phyloP scores from a whole-genome alignment of 2,888 invertebrate species.

The Eutolmus rufibarbis region DNA sequence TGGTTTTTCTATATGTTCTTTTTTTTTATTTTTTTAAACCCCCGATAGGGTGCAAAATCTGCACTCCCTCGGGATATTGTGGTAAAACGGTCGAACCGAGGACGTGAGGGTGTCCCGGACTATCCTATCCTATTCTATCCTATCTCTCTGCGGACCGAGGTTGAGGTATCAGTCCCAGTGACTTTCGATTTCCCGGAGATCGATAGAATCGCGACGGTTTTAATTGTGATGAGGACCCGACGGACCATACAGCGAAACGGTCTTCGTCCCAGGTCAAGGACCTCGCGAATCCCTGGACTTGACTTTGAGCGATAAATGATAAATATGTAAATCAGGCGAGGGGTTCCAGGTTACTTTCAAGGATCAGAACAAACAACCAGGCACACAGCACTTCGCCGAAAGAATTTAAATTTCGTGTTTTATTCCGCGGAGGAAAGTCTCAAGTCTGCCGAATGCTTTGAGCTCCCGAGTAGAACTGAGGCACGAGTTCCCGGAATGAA shows the following conservation, averaged over 20 bases:
- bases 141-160: neutral
- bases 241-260: neutral
- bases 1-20: neutral
- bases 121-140: neutral
- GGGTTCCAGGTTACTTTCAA: neutral
- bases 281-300: neutral
- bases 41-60: constrained; percentile 1
- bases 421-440: neutral
- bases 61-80: constrained; percentile 3
- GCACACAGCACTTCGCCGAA: neutral
- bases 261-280: neutral
- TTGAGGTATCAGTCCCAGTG: neutral
- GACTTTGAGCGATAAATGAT: neutral
- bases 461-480: constrained; percentile 46
- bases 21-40: neutral
- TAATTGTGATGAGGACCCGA: neutral
- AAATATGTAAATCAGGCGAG: neutral
- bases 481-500: constrained; percentile 38
- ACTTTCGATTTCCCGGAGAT: neutral
- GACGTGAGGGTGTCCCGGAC: neutral
- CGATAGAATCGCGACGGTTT: neutral
- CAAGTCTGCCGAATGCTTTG: constrained; percentile 33
- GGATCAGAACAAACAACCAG: neutral
- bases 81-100: neutral
- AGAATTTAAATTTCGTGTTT: neutral